phyloP scores from a whole-genome alignment of 2,797 vertebrate genomes.

The Galago senegalensis region DNA sequence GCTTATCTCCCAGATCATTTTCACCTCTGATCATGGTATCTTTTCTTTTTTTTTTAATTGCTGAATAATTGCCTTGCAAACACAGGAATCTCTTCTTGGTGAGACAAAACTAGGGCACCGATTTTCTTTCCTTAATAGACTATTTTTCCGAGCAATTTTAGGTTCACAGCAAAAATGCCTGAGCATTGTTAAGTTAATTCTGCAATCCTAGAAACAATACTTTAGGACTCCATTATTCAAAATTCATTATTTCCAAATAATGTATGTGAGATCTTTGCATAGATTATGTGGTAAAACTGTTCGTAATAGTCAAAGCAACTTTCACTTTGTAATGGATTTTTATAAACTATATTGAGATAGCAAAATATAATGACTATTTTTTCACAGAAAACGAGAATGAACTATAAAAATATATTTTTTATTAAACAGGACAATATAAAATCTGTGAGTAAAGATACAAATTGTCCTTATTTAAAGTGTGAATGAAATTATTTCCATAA shows the following conservation, averaged over 20 bases:
- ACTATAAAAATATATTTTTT: neutral
- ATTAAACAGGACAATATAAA: neutral
- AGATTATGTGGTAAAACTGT: neutral
- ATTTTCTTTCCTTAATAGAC: neutral
- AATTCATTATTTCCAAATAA: neutral
- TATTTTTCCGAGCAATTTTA: neutral
- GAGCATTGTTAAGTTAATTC: neutral
- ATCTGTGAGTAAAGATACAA: neutral
- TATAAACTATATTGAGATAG: neutral
- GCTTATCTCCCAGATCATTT: neutral
- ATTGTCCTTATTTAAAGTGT: neutral
- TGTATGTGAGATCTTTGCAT: neutral
- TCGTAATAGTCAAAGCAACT: neutral
- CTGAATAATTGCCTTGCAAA: neutral
- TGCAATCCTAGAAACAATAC: neutral
- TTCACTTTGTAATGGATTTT: neutral
- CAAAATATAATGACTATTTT: neutral
- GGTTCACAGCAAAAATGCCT: neutral
- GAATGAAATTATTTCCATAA: neutral
- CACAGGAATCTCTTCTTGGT: neutral
- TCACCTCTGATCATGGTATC: neutral
- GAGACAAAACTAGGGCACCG: neutral
- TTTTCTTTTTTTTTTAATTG: neutral
- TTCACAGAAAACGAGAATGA: neutral
- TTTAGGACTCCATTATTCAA: neutral